These are phyloP conservation scores for Anarrhichthys ocellatus DNA, from an alignment of 2,113 vertebrate genomes.

Conservation along the genomic window DNA sequence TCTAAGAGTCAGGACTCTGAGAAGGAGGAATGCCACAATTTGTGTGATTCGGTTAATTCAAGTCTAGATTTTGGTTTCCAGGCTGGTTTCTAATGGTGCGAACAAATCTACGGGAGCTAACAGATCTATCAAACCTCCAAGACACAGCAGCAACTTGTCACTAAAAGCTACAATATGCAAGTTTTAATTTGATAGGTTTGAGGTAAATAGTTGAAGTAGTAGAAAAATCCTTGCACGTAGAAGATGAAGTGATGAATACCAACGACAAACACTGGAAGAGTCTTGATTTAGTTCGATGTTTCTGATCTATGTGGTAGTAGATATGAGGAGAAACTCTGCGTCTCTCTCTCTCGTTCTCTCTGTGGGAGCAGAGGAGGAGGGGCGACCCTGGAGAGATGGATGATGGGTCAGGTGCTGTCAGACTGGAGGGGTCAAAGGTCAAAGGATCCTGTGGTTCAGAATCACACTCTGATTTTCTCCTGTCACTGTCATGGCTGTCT, in stretches of 20 bases:
- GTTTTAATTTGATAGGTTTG: background rate
- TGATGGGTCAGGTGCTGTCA: conserved; percentile 69
- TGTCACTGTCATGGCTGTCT: conserved; percentile 52
- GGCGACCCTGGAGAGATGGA: conserved; percentile 50
- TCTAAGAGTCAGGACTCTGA: background rate
- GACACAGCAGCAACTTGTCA: background rate
- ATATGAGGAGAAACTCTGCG: background rate
- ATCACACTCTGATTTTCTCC: conserved; percentile 53
- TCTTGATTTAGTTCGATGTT: background rate
- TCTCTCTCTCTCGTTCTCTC: conserved; percentile 1
- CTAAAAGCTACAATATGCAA: background rate
- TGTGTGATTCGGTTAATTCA: background rate
- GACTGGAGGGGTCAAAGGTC: conserved; percentile 58
- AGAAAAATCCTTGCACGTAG: no score
- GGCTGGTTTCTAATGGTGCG: no score
- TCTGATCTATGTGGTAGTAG: background rate
- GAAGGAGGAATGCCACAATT: background rate
- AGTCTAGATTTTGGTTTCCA: background rate
- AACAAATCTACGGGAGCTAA: background rate
- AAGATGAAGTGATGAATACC: background rate
- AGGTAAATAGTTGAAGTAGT: background rate
- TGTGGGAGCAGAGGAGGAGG: background rate
- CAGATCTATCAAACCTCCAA: background rate
- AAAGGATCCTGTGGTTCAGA: conserved; percentile 61
- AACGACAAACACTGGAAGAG: background rate